Evolutionary conservation across 1,140 invertebrate species (phyloP), one percentile per base, ranked within the genome.

Genomic region (Danaus plexippus): DNA sequence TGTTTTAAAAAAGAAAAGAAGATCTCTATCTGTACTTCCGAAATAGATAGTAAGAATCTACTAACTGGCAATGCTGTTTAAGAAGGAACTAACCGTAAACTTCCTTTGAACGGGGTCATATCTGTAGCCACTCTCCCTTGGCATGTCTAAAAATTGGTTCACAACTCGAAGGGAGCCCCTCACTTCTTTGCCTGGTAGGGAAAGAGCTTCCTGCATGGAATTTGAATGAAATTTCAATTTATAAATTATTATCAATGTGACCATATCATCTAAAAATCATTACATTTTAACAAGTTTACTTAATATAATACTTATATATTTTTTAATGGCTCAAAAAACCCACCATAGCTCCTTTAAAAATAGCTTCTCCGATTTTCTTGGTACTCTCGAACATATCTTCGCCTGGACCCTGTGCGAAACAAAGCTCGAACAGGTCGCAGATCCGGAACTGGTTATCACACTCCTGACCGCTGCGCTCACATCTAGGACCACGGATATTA

Each of bases 311-410:
- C 7, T 4, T 32, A 32, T 8, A 32, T 32, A 32, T 32, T 32
- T 13, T 51, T 11, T 11, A 9, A 46, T 46, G 12, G 18, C 9
- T 11, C 11, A 40, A 9, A 11, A 18, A 43, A 89, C 89, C 90
- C 74, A 94, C 94, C 89, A 90, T 78, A 6, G 96, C 94, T 64
- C 93, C 94, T 11, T 91, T 78, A 60, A 90, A 93, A 42, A 98
- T 89, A 47, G 90, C 90, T n/a, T 90, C 85, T 0, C 92, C 96
- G 67, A 98, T 97, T 22, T 98, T 96, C 72, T 90, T 91, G 0
- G 96, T 96, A 75, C 96, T 97, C 61, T 98, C 95, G 67, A 92
- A 93, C 94, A 98, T 98, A 75, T 98, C 91, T 12, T 89, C 87
- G 9, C 97, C 92, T 6, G 97, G 95, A 3, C 96, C 97, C 10